Evolutionary conservation across 2,797 vertebrate species (phyloP), one percentile per base, ranked within the genome.

Genomic region (Poliocrania exsul): DNA sequence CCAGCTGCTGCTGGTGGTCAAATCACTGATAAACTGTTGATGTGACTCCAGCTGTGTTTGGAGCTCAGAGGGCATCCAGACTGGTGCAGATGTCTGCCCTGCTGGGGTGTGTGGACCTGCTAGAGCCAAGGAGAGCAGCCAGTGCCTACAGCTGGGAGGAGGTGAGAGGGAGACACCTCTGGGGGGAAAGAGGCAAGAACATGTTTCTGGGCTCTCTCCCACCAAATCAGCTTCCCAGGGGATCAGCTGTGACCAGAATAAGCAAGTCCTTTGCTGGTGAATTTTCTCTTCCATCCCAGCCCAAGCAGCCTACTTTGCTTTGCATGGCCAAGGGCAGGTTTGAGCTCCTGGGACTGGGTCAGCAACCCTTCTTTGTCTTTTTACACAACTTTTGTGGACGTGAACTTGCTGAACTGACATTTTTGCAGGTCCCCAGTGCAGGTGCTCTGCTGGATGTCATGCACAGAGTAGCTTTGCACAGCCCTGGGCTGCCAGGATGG

Each of bases 271-370:
- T 44, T 17, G 5, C 61, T 78, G 21, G 15, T 49, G 44, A 44
- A 23, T 64, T 67, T 86, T 74, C 51, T 49, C 18, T 66, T 79
- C 26, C 61, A 1, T 19, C 12, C 6, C 23, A 80, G 46, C 31
- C 42, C 8, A 16, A 69, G 28, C n/a, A 51, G 46, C 13, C 16
- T 53, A 7, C 29, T 74, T 64, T 50, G 33, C n/a, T 72, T 67
- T 57, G 8, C 0, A 0, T 18, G 20, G 15, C 38, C 0, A 0
- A 80, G 44, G 44, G 16, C 53, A 24, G 21, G 38, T 73, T 44
- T 78, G 75, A 82, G 28, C 35, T 46, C 35, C 38, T 35, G 23
- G 24, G 25, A 10, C n/a, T 79, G 24, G 26, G 3, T 72, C 40
- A 91, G 62, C 47, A 54, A 3, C 31, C 21, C 3, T 83, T 54